Conservation (phyloP, 1,140 invertebrate genomes). For the Diprion similis region DNA sequence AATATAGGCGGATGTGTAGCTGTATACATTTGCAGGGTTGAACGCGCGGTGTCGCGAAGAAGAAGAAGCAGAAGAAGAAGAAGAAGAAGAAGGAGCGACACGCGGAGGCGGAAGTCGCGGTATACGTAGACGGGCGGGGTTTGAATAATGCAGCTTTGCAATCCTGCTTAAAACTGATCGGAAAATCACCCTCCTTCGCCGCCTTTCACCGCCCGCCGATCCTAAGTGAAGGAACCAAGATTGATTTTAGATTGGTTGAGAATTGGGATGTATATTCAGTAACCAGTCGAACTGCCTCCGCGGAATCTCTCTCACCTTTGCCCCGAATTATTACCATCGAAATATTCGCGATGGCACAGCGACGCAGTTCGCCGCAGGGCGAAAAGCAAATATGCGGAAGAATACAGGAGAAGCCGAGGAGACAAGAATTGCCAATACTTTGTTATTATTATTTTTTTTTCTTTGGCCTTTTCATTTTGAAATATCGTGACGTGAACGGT, state of each 20-base stretch:
- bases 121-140: conserved; percentile 35
- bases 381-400: too few species aligned
- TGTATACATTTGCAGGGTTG: background rate
- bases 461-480: too few species aligned
- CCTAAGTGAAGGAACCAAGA: conserved; percentile 52
- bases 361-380: too few species aligned
- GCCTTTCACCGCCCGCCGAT: conserved; percentile 30
- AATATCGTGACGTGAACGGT: too few species aligned
- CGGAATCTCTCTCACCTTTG: background rate
- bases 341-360: background rate
- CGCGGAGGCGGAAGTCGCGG: conserved; percentile 26
- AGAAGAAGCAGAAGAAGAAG: conserved; percentile 12
- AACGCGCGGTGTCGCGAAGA: conserved; percentile 26
- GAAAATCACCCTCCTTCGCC: conserved; percentile 34
- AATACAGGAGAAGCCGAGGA: too few species aligned
- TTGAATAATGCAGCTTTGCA: conserved; percentile 61
- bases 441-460: too few species aligned
- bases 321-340: background rate
- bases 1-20: too few species aligned
- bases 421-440: too few species aligned
- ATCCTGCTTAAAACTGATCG: conserved; percentile 59
- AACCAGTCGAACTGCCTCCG: background rate
- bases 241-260: conserved; percentile 60
- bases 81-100: conserved; percentile 18
- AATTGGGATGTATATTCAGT: conserved; percentile 43